These are phyloP conservation scores for Galago senegalensis DNA, from an alignment of 2,797 vertebrate genomes.

Conservation along the genomic window DNA sequence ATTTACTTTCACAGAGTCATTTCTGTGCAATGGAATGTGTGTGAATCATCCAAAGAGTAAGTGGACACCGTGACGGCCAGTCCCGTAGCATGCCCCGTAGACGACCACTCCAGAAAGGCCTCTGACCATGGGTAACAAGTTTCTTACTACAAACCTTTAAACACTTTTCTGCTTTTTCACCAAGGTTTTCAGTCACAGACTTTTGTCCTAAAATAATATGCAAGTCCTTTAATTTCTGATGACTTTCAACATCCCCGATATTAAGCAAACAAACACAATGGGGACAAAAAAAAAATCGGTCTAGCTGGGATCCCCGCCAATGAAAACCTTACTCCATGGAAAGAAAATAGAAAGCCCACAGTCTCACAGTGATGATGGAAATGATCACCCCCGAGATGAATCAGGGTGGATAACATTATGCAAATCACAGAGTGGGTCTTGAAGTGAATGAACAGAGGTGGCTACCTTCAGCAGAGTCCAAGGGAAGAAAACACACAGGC, in stretches of 20 bases:
- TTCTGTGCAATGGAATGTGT: background rate
- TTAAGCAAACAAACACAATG: conserved; percentile 76
- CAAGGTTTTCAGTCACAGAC: conserved; percentile 54
- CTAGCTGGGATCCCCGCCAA: conserved; percentile 63
- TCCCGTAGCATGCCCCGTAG: background rate
- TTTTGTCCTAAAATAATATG: conserved; percentile 43
- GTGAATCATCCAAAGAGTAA: conserved; percentile 20
- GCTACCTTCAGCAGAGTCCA: background rate
- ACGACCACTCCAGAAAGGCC: background rate
- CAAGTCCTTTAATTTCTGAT: conserved; percentile 65
- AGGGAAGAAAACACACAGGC: background rate
- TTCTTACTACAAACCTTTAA: conserved; percentile 35
- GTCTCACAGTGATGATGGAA: conserved; percentile 39
- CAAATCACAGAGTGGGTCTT: background rate
- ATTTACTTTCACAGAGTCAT: conserved; percentile 25
- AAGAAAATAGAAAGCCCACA: conserved; percentile 55
- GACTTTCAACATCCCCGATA: conserved; percentile 68
- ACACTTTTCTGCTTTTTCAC: conserved; percentile 20
- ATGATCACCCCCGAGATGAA: background rate
- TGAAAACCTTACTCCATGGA: conserved; percentile 65
- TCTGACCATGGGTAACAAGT: background rate
- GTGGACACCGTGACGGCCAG: background rate
- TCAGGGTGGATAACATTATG: background rate
- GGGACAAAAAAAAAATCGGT: background rate
- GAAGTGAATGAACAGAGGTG: background rate